Conservation (phyloP, 2,888 invertebrate genomes). For the Leptinotarsa peninsularis region DNA sequence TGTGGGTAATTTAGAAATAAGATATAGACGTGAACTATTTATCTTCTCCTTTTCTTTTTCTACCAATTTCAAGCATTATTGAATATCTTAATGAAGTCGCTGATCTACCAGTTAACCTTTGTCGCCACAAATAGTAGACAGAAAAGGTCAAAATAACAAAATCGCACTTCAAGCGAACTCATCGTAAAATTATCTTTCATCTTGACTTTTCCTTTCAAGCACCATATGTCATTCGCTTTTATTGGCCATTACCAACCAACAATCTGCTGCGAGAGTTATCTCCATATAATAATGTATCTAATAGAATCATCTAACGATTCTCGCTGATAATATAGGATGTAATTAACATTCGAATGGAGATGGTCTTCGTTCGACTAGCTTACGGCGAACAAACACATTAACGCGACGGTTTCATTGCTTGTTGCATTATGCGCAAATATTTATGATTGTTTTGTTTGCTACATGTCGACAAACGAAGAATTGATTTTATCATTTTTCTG, state of each 20-base stretch:
- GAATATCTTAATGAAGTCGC: too few relatives aligned
- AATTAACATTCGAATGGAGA: slow-evolving; percentile 24
- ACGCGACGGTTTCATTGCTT: slow-evolving; percentile 20
- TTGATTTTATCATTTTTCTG: too few relatives aligned
- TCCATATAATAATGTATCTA: slow-evolving; percentile 8
- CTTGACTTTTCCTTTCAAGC: slow-evolving; percentile 3
- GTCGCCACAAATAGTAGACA: background rate
- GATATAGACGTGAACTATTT: too few relatives aligned
- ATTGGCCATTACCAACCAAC: slow-evolving; percentile 12
- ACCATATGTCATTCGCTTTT: slow-evolving; percentile 8
- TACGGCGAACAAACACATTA: slow-evolving; percentile 27
- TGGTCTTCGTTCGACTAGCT: slow-evolving; percentile 10
- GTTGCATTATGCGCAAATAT: slow-evolving; percentile 19
- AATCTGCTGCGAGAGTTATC: slow-evolving; percentile 15
- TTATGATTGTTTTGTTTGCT: slow-evolving; percentile 4
- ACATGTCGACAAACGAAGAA: too few relatives aligned
- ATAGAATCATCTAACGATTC: slow-evolving; percentile 23
- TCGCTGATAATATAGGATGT: slow-evolving; percentile 20
- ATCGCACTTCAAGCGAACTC: background rate
- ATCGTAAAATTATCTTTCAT: background rate
- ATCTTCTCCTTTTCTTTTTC: background rate
- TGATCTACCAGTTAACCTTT: background rate
- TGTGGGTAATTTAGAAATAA: too few relatives aligned
- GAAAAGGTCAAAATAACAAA: slow-evolving; percentile 4
- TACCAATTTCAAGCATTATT: background rate